Evolutionary conservation across 1,140 invertebrate genomes (phyloP).

Genomic region (Radopholus similis): DNA sequence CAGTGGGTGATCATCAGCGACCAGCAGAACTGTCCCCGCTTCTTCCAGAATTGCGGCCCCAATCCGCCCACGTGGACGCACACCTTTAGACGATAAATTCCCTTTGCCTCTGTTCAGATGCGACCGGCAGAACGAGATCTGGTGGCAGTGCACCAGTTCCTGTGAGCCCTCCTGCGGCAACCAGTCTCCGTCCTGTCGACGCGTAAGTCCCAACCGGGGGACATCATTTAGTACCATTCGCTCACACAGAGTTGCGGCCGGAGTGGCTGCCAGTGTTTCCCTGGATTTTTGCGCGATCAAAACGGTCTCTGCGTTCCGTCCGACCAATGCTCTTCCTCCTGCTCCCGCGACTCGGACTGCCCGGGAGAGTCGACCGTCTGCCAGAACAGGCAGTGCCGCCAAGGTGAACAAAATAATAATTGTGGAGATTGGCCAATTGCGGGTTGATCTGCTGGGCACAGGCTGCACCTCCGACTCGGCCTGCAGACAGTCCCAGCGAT

Average conservation of each 20-base stretch:
- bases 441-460: neutral
- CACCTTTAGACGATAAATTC: neutral
- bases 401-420: neutral
- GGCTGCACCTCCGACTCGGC: neutral
- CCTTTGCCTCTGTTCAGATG: neutral
- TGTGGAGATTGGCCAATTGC: neutral
- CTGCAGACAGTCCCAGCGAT: neutral
- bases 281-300: neutral
- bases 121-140: neutral
- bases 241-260: neutral
- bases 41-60: neutral
- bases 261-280: neutral
- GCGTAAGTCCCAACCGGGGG: neutral
- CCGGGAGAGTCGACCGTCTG: neutral
- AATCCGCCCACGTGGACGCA: neutral
- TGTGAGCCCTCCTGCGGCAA: neutral
- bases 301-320: neutral
- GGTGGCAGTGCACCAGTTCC: neutral
- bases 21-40: neutral
- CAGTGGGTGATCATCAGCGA: neutral
- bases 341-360: neutral
- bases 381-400: neutral
- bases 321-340: neutral
- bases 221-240: neutral
- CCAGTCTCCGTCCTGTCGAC: neutral